Evolutionary conservation across 2,888 invertebrate species (phyloP).

Genomic region (Drosophila sordidapex): DNA sequence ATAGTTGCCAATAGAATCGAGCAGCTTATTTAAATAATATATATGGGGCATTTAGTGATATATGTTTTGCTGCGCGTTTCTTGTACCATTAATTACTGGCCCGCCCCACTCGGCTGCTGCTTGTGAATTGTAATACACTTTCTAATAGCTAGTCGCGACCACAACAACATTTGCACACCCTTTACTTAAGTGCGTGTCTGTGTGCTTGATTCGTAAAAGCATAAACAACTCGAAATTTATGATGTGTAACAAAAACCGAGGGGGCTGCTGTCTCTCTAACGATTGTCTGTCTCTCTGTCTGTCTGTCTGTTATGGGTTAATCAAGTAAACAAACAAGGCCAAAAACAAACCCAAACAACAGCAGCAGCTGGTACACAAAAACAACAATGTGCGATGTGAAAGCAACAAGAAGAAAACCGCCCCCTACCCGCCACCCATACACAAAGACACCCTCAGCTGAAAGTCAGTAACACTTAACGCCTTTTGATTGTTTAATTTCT

Average conservation of each 20-base stretch:
- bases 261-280: slow-evolving; percentile 11
- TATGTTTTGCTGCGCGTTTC: background rate
- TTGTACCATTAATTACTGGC: background rate
- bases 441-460: slow-evolving; percentile 32
- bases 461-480: slow-evolving; percentile 79
- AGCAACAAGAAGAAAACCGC: slow-evolving; percentile 18
- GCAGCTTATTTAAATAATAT: background rate
- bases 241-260: slow-evolving; percentile 53
- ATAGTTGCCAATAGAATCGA: background rate
- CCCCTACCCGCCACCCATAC: too few species aligned
- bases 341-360: slow-evolving; percentile 20
- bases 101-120: background rate
- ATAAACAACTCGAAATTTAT: slow-evolving; percentile 45
- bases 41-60: background rate
- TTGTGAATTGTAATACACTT: slow-evolving; percentile 11
- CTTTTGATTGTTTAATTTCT: slow-evolving; percentile 81
- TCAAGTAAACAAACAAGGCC: slow-evolving; percentile 72
- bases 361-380: slow-evolving; percentile 39
- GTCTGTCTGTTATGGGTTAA: slow-evolving; percentile 55
- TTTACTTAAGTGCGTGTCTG: slow-evolving; percentile 2
- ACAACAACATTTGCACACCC: slow-evolving; percentile 23
- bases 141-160: slow-evolving; percentile 14
- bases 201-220: slow-evolving; percentile 30
- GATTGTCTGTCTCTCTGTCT: background rate
- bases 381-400: slow-evolving; percentile 4